These are phyloP conservation scores for Ophiodon elongatus DNA, from an alignment of 2,113 vertebrate species.

Conservation along the genomic window DNA sequence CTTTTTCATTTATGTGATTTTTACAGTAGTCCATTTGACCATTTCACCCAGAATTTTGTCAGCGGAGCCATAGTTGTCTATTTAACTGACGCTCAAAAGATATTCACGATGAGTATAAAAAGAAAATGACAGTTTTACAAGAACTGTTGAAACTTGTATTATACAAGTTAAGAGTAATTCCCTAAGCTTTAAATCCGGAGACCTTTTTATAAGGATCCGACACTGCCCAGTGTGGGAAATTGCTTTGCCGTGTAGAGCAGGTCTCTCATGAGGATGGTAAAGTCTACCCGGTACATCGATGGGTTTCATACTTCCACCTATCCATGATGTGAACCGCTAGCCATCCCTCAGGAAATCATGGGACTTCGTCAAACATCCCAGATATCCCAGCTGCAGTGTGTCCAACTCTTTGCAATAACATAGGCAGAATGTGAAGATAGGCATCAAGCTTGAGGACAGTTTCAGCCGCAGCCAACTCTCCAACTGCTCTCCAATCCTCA, in stretches of 20 bases:
- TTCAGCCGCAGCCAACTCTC: slow-evolving; percentile 2
- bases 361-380: slow-evolving; percentile 44
- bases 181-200: slow-evolving; percentile 22
- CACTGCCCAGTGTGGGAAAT: slow-evolving; percentile 6
- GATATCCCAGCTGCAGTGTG: slow-evolving; percentile 7
- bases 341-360: slow-evolving; percentile 36
- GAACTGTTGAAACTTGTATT: slow-evolving; percentile 22
- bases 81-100: not conserved
- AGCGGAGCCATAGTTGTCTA: not conserved
- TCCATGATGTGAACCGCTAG: slow-evolving; percentile 22
- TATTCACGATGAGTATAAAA: slow-evolving; percentile 26
- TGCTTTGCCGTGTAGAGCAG: slow-evolving; percentile 10
- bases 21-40: not conserved
- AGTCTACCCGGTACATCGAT: slow-evolving; percentile 25
- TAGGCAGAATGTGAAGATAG: not conserved
- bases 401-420: slow-evolving; percentile 15
- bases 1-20: slow-evolving; percentile 1
- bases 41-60: not conserved
- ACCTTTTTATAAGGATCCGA: slow-evolving; percentile 15
- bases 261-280: slow-evolving; percentile 30
- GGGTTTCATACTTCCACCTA: slow-evolving; percentile 10
- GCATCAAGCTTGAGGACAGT: not conserved
- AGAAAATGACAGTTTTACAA: slow-evolving; percentile 44
- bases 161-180: slow-evolving; percentile 28
- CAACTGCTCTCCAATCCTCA: not conserved